phyloP scores from a whole-genome alignment of 2,797 vertebrate genomes.

The Clarias laeviceps region DNA sequence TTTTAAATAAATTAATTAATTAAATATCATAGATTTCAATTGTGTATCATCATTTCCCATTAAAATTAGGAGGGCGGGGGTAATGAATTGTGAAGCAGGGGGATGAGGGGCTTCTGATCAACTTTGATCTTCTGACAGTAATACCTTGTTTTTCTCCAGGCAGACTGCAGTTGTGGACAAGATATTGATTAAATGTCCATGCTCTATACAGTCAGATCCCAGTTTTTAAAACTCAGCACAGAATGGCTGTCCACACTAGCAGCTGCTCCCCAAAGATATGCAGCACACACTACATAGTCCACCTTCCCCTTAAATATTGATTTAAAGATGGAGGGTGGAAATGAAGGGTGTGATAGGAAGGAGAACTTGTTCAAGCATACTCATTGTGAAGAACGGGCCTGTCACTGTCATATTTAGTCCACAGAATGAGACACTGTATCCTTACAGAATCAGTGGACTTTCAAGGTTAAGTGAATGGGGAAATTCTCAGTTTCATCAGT shows the following conservation, averaged over 20 bases:
- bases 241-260: conserved; percentile 33
- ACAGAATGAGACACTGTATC: conserved; percentile 10
- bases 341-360: conserved; percentile 16
- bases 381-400: conserved; percentile 33
- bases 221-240: conserved; percentile 49
- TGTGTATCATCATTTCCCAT: conserved; percentile 32
- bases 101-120: conserved; percentile 40
- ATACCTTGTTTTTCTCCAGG: conserved; percentile 42
- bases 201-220: conserved; percentile 48
- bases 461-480: background rate
- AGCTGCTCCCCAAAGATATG: conserved; percentile 60
- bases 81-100: conserved; percentile 5
- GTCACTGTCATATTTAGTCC: conserved; percentile 39
- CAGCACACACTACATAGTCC: conserved; percentile 47
- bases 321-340: conserved; percentile 55
- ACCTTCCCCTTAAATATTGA: conserved; percentile 68
- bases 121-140: conserved; percentile 54
- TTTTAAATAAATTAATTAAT: background rate
- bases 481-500: conserved; percentile 2
- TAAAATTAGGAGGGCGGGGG: background rate
- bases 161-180: conserved; percentile 51
- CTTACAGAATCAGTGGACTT: background rate
- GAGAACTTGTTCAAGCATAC: conserved; percentile 34
- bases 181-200: conserved; percentile 67
- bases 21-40: background rate